These are phyloP conservation scores for Gonioctena quinquepunctata DNA, from an alignment of 1,140 invertebrate species.

Conservation along the genomic window DNA sequence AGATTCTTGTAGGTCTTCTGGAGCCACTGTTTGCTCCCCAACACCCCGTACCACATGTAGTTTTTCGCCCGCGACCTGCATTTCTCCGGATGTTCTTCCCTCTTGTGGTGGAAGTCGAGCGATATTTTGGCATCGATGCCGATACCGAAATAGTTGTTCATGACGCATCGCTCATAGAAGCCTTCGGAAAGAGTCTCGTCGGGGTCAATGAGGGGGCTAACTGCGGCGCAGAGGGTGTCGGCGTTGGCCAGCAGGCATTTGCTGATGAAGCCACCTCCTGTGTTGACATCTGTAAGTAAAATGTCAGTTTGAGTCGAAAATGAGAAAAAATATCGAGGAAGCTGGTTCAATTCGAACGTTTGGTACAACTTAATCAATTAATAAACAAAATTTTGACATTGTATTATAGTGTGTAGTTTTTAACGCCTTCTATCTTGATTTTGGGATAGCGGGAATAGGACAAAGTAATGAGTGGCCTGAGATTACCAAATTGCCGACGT, in stretches of 20 bases:
- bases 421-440: too few species aligned
- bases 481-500: too few species aligned
- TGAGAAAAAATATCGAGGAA: neutral
- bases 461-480: too few species aligned
- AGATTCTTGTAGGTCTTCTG: slow-evolving; percentile 95
- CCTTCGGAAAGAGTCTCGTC: slow-evolving; percentile 89
- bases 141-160: slow-evolving; percentile 99
- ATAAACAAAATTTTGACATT: too few species aligned
- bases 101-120: slow-evolving; percentile 95
- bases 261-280: slow-evolving; percentile 79
- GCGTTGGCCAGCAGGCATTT: slow-evolving; percentile 93
- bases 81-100: slow-evolving; percentile 97
- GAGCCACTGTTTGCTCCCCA: slow-evolving; percentile 90
- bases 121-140: slow-evolving; percentile 99
- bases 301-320: neutral
- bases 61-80: slow-evolving; percentile 92
- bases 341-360: too few species aligned
- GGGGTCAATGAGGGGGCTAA: slow-evolving; percentile 89
- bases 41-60: slow-evolving; percentile 97
- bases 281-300: slow-evolving; percentile 61
- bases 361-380: too few species aligned
- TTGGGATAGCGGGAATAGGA: too few species aligned
- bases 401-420: too few species aligned
- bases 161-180: slow-evolving; percentile 92
- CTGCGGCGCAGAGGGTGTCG: slow-evolving; percentile 93